A percentile compares a stretch with the other conserved stretches of the same genome.
phyloP scores from a whole-genome alignment of 2,888 invertebrate species.

The Meloe dianella region DNA sequence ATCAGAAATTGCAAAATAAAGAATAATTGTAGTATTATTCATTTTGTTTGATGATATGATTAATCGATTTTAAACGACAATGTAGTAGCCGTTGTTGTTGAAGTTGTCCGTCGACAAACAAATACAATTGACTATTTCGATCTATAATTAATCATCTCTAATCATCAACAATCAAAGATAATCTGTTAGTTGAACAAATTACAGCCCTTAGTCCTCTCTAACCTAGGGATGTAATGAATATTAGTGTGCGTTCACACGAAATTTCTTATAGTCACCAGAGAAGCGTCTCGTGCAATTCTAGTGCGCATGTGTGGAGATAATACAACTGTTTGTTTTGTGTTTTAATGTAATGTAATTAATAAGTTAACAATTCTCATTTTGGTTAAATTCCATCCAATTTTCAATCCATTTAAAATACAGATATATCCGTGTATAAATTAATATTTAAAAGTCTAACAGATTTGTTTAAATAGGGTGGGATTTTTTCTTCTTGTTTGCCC shows the following conservation, averaged over 20 bases:
- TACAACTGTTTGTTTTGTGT: neutral
- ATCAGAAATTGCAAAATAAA: too few species aligned
- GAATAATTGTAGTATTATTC: neutral
- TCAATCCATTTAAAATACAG: neutral
- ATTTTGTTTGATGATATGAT: neutral
- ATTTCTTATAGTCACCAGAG: too few species aligned
- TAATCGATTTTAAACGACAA: constrained; percentile 6
- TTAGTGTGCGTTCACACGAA: too few species aligned
- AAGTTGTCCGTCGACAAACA: neutral
- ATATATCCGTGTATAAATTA: neutral
- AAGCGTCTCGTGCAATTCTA: too few species aligned
- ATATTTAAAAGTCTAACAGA: constrained; percentile 4
- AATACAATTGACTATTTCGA: neutral
- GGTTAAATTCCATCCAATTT: neutral
- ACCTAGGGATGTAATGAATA: too few species aligned
- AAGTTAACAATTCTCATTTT: neutral
- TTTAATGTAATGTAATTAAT: too few species aligned
- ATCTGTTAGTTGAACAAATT: too few species aligned
- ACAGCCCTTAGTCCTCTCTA: too few species aligned
- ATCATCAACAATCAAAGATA: too few species aligned
- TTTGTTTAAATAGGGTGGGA: neutral
- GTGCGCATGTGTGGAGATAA: too few species aligned
- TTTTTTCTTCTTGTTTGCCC: neutral
- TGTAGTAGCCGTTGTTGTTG: neutral
- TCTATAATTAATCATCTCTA: neutral